These are phyloP conservation scores for Labeo catla DNA, from an alignment of 2,113 vertebrate species.

Conservation along the genomic window DNA sequence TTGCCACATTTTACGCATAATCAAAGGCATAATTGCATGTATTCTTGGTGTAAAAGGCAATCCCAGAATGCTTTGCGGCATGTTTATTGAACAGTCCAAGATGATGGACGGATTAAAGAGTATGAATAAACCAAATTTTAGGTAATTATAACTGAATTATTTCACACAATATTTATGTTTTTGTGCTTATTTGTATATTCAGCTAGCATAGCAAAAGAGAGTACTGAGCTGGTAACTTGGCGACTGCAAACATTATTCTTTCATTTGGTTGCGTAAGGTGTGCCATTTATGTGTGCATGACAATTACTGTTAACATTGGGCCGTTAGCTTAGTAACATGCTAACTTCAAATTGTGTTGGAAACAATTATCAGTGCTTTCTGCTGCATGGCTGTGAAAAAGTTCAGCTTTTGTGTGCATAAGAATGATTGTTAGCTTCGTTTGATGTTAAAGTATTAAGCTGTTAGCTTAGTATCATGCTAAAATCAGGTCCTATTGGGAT, in stretches of 20 bases:
- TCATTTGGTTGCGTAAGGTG: neutral
- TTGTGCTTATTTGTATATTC: neutral
- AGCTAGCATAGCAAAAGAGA: neutral
- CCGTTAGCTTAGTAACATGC: too few relatives aligned
- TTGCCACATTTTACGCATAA: neutral
- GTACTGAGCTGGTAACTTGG: neutral
- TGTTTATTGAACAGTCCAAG: neutral
- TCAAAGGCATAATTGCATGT: neutral
- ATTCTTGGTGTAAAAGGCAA: neutral
- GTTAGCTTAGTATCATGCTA: too few relatives aligned
- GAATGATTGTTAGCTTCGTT: too few relatives aligned
- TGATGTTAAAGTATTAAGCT: too few relatives aligned
- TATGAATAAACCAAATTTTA: neutral
- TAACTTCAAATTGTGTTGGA: too few relatives aligned
- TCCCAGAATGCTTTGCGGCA: neutral
- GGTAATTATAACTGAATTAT: neutral
- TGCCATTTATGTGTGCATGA: neutral
- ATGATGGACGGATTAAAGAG: neutral
- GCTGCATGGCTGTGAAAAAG: too few relatives aligned
- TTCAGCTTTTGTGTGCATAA: too few relatives aligned
- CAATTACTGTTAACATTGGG: neutral
- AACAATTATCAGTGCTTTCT: too few relatives aligned
- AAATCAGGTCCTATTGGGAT: too few relatives aligned
- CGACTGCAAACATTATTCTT: neutral
- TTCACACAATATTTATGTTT: neutral